Percentiles rank a stretch among this genome's conserved stretches.
phyloP scores from a whole-genome alignment of 2,797 vertebrate species.

The Cetoscarus ocellatus region DNA sequence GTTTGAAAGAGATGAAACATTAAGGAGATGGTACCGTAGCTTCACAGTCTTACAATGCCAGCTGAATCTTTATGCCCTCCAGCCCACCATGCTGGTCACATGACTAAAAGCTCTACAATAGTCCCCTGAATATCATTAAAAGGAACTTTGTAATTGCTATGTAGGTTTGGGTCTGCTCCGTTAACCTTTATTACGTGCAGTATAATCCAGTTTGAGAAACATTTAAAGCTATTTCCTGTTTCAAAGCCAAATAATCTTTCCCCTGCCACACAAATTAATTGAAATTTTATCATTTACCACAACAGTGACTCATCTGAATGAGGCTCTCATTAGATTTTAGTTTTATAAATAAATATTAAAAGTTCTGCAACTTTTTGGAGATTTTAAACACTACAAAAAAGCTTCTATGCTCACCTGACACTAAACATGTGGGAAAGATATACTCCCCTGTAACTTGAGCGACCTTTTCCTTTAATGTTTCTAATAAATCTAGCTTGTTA shows the following conservation, averaged over 20 bases:
- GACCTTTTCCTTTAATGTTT: conserved; percentile 8
- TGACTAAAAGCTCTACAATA: too few species aligned
- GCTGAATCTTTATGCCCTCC: too few species aligned
- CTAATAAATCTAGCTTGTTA: neutral
- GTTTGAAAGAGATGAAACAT: too few species aligned
- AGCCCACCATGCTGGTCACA: too few species aligned
- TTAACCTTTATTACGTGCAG: neutral
- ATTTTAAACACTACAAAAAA: neutral
- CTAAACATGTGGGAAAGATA: neutral
- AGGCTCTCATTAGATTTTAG: neutral
- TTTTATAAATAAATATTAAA: neutral
- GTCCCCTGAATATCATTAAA: too few species aligned
- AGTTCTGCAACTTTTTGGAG: neutral
- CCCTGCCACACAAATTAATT: neutral
- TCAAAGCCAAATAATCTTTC: neutral
- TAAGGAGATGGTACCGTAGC: too few species aligned
- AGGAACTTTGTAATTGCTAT: too few species aligned
- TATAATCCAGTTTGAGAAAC: too few species aligned
- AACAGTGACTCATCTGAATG: neutral
- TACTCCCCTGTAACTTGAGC: neutral
- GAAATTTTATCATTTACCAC: conserved; percentile 1
- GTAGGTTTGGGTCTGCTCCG: neutral
- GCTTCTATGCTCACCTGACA: neutral
- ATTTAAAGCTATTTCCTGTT: neutral
- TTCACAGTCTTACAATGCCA: too few species aligned